Evolutionary conservation across 2,797 vertebrate species (phyloP).

Genomic region (Tragelaphus oryx): DNA sequence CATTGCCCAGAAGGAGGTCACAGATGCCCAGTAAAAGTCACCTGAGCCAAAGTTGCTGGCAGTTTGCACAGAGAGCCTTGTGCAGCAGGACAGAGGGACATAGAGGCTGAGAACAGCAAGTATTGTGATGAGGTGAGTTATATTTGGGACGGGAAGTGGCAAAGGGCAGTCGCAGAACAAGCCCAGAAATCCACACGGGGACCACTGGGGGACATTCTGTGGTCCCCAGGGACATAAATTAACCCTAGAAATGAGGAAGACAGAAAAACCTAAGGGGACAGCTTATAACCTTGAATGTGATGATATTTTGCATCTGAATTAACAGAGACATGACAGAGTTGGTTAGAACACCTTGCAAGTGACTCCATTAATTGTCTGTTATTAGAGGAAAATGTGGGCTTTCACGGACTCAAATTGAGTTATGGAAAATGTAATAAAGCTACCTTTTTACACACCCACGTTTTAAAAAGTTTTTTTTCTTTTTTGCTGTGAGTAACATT

Average conservation of each 20-base stretch:
- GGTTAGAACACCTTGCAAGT: neutral
- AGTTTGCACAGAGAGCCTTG: rapidly evolving
- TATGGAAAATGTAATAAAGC: neutral
- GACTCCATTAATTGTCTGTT: neutral
- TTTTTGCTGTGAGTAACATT: neutral
- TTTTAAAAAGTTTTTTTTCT: neutral
- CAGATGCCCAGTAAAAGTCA: rapidly evolving
- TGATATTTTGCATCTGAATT: neutral
- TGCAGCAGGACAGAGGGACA: rapidly evolving
- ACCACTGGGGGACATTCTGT: rapidly evolving
- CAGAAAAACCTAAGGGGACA: neutral
- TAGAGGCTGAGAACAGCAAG: too few species aligned
- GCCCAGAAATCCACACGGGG: neutral
- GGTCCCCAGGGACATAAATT: neutral
- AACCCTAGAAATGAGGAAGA: neutral
- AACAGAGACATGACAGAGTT: neutral
- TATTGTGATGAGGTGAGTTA: rapidly evolving
- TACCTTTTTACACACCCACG: neutral
- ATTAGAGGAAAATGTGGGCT: neutral
- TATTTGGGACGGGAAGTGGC: rapidly evolving
- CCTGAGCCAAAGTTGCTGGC: rapidly evolving
- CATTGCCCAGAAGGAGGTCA: rapidly evolving
- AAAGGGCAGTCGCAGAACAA: neutral
- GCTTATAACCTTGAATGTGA: neutral
- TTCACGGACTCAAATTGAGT: neutral